A percentile compares a stretch with the other conserved stretches of the same genome.
phyloP scores from a whole-genome alignment of 2,797 vertebrate genomes.

The Acanthurus leucopareius region DNA sequence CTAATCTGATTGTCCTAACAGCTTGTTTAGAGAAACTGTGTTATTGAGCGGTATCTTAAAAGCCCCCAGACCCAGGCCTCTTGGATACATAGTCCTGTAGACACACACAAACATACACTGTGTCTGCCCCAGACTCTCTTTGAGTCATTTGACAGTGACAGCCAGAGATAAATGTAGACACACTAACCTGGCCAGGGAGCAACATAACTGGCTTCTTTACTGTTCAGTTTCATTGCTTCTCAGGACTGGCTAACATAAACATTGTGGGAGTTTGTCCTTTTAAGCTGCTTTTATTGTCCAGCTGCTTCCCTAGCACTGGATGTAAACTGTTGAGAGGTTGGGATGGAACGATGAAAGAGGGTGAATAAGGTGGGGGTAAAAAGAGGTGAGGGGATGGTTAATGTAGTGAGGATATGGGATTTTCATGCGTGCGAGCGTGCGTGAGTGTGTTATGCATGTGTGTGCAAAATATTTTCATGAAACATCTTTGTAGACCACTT shows the following conservation, averaged over 20 bases:
- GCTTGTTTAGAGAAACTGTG: slow-evolving; percentile 75
- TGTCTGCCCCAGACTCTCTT: slow-evolving; percentile 48
- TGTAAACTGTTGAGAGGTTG: slow-evolving; percentile 73
- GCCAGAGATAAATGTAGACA: slow-evolving; percentile 78
- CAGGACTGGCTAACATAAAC: slow-evolving; percentile 80
- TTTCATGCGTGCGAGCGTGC: slow-evolving; percentile 40
- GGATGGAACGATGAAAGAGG: slow-evolving; percentile 57
- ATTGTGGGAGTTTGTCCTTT: slow-evolving; percentile 82
- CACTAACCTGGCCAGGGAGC: slow-evolving; percentile 66
- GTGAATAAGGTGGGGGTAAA: slow-evolving; percentile 36
- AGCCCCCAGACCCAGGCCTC: slow-evolving; percentile 57
- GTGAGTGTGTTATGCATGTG: slow-evolving; percentile 20
- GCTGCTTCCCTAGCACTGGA: slow-evolving; percentile 79
- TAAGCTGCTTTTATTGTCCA: slow-evolving; percentile 87
- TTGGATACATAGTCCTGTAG: slow-evolving; percentile 29
- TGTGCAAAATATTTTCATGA: slow-evolving; percentile 69
- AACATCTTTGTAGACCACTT: slow-evolving; percentile 69
- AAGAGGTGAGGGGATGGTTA: slow-evolving; percentile 68
- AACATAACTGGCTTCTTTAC: slow-evolving; percentile 72
- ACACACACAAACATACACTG: slow-evolving; percentile 54
- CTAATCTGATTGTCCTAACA: slow-evolving; percentile 74
- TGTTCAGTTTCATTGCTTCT: slow-evolving; percentile 74
- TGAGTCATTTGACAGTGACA: slow-evolving; percentile 59
- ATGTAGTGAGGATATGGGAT: slow-evolving; percentile 59
- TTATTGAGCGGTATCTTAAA: slow-evolving; percentile 74